A percentile compares a stretch with the other conserved stretches of the same genome.
Conservation (phyloP, 2,888 invertebrate species). For the Andrena trimmerana region DNA sequence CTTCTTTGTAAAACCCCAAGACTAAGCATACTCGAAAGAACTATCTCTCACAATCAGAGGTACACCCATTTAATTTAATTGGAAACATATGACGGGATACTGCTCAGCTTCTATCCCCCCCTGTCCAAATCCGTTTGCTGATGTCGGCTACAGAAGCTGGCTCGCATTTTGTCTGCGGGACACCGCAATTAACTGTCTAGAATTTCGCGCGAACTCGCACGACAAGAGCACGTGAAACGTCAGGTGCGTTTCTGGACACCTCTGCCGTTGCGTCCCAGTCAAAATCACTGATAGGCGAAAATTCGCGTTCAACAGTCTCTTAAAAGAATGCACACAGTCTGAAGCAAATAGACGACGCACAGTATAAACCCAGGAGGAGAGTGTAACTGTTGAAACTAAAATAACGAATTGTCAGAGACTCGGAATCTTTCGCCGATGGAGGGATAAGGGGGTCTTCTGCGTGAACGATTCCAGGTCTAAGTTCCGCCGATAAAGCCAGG, state of each 20-base stretch:
- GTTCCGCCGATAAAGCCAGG: slow-evolving; percentile 63
- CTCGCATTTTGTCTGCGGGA: slow-evolving; percentile 77
- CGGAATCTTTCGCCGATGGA: not conserved
- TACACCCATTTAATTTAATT: slow-evolving; percentile 12
- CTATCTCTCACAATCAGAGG: too few species aligned
- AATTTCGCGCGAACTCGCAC: slow-evolving; percentile 72
- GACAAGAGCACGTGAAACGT: slow-evolving; percentile 76
- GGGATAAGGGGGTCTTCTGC: slow-evolving; percentile 12
- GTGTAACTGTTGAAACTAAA: not conserved
- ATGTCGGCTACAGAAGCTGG: slow-evolving; percentile 75
- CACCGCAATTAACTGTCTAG: slow-evolving; percentile 80
- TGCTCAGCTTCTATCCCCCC: slow-evolving; percentile 4
- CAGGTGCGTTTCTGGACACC: slow-evolving; percentile 70
- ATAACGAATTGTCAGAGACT: not conserved
- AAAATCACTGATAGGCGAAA: slow-evolving; percentile 33
- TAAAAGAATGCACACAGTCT: not conserved
- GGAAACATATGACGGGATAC: slow-evolving; percentile 31
- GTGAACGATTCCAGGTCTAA: slow-evolving; percentile 41
- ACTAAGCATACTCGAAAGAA: not conserved
- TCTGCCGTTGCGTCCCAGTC: slow-evolving; percentile 42
- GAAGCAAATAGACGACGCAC: not conserved
- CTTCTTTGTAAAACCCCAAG: too few species aligned
- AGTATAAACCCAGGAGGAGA: not conserved
- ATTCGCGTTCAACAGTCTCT: slow-evolving; percentile 1
- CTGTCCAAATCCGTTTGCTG: slow-evolving; percentile 60